A percentile compares a stretch with the other conserved stretches of the same genome.
phyloP scores from a whole-genome alignment of 2,888 invertebrate species.

The Cosmia pyralina region DNA sequence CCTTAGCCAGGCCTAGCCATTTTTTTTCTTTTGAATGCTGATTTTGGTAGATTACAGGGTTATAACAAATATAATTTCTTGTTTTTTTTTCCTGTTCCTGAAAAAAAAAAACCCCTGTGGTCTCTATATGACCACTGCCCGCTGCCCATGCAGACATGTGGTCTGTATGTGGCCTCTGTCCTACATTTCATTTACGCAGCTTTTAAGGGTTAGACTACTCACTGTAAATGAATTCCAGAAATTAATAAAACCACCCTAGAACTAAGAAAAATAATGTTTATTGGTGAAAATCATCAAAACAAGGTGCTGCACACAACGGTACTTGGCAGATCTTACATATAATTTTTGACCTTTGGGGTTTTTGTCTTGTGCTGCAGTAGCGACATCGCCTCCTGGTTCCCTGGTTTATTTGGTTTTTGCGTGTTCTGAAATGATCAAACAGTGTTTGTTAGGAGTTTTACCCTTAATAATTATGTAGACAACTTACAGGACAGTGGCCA shows the following conservation, averaged over 20 bases:
- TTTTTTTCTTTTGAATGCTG: slow-evolving; percentile 8
- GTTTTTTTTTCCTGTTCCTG: not conserved
- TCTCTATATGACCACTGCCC: slow-evolving; percentile 20
- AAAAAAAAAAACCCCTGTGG: slow-evolving; percentile 11
- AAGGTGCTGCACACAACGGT: slow-evolving; percentile 29
- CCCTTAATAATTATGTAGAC: slow-evolving; percentile 6
- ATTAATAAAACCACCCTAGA: slow-evolving; percentile 11
- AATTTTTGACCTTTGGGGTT: slow-evolving; percentile 27
- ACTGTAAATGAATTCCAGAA: slow-evolving; percentile 14
- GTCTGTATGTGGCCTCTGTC: slow-evolving; percentile 18
- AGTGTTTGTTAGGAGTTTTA: no score
- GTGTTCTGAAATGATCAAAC: no score
- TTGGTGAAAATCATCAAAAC: slow-evolving; percentile 22
- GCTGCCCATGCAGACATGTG: slow-evolving; percentile 9
- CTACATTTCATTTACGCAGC: slow-evolving; percentile 4
- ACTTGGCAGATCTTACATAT: slow-evolving; percentile 35
- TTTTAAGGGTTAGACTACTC: slow-evolving; percentile 13
- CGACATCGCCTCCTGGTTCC: slow-evolving; percentile 31
- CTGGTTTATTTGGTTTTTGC: no score
- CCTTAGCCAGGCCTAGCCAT: slow-evolving; percentile 1
- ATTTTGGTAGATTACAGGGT: slow-evolving; percentile 9
- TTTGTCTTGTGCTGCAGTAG: slow-evolving; percentile 42
- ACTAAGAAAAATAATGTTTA: slow-evolving; percentile 12
- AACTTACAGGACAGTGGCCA: slow-evolving; percentile 2
- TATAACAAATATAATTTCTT: not conserved